Evolutionary conservation across 2,888 invertebrate genomes (phyloP).

Genomic region (Orthosia gothica): DNA sequence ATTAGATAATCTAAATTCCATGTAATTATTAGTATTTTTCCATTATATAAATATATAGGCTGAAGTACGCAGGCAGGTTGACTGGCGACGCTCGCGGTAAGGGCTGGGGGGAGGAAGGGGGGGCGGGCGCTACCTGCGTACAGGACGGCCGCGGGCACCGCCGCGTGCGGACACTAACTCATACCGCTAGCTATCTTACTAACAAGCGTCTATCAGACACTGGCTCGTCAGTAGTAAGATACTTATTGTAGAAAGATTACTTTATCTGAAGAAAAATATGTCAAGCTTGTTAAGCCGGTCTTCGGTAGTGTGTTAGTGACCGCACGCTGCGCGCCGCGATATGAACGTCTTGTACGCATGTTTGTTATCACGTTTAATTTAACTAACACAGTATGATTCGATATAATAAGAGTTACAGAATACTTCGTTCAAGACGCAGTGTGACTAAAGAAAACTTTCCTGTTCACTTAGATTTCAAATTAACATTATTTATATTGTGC

Average conservation of each 20-base stretch:
- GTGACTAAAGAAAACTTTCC: too few relatives aligned
- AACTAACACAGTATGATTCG: neutral
- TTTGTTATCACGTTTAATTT: neutral
- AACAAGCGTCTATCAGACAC: too few relatives aligned
- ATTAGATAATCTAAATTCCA: too few relatives aligned
- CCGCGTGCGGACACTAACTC: slow-evolving; percentile 6
- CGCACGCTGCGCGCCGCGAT: neutral
- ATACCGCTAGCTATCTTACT: too few relatives aligned
- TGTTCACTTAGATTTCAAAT: neutral
- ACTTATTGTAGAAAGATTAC: too few relatives aligned
- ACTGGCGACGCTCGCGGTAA: slow-evolving; percentile 25
- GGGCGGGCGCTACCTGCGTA: neutral
- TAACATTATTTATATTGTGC: neutral
- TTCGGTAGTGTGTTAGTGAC: neutral
- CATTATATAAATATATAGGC: too few relatives aligned
- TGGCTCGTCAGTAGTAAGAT: too few relatives aligned
- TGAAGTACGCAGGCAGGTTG: neutral
- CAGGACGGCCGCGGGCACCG: neutral
- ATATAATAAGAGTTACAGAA: neutral
- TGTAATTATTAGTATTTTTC: too few relatives aligned
- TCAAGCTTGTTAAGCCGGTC: too few relatives aligned
- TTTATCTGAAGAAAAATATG: too few relatives aligned
- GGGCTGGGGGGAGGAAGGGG: neutral
- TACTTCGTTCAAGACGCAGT: neutral
- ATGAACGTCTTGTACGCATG: slow-evolving; percentile 14